These are phyloP conservation scores for Hydropotes inermis DNA, from an alignment of 2,113 vertebrate genomes.

Conservation along the genomic window DNA sequence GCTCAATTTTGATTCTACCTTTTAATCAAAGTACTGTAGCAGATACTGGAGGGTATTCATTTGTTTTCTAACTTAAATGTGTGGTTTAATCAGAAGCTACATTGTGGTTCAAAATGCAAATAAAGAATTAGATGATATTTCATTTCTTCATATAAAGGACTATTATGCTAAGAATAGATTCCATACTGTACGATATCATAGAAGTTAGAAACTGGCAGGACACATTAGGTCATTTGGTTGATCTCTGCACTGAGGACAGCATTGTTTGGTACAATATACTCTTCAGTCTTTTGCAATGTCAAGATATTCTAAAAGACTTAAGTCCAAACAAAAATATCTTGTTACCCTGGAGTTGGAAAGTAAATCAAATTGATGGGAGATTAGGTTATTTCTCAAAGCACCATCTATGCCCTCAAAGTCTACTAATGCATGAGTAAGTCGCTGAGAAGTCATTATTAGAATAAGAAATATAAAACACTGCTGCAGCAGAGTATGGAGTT, in stretches of 20 bases:
- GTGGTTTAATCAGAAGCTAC: constrained; percentile 42
- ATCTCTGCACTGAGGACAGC: constrained; percentile 59
- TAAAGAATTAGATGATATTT: constrained; percentile 54
- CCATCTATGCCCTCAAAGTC: constrained; percentile 38
- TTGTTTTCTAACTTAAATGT: constrained; percentile 21
- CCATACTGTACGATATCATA: constrained; percentile 67
- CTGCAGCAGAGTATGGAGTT: neutral
- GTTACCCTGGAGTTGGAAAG: constrained; percentile 43
- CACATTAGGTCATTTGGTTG: constrained; percentile 63
- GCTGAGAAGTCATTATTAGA: neutral
- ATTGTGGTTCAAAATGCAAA: constrained; percentile 51
- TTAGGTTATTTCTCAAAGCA: constrained; percentile 57
- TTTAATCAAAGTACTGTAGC: neutral
- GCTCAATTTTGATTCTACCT: constrained; percentile 1
- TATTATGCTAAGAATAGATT: constrained; percentile 69
- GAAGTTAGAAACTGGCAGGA: constrained; percentile 50
- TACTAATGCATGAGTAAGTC: constrained; percentile 29
- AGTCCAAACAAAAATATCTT: constrained; percentile 53
- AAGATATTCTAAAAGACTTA: constrained; percentile 42
- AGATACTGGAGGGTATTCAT: neutral
- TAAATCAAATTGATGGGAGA: constrained; percentile 64
- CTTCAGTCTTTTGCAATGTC: constrained; percentile 44
- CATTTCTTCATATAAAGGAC: constrained; percentile 70
- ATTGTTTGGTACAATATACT: constrained; percentile 61
- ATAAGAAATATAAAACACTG: neutral